Percentiles rank a stretch among this genome's conserved stretches.
Conservation (phyloP, 2,888 invertebrate species). For the Leptinotarsa rubiginosa region DNA sequence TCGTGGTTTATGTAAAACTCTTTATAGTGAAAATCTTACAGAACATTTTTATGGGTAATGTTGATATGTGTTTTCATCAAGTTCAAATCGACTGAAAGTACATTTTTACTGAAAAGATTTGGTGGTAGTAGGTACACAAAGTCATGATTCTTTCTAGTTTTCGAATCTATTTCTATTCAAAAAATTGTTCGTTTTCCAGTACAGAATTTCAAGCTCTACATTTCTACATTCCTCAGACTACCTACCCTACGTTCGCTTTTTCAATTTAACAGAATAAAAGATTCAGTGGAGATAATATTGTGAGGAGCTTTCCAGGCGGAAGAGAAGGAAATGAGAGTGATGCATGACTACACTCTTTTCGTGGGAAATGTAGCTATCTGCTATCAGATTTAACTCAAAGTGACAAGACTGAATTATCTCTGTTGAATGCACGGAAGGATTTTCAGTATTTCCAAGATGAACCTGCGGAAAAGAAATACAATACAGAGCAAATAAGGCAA, state of each 20-base stretch:
- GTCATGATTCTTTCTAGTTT: too few species aligned
- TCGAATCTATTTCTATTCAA: too few species aligned
- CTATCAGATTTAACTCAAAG: conserved; percentile 18
- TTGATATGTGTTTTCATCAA: too few species aligned
- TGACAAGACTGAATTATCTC: conserved; percentile 21
- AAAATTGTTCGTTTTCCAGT: background rate
- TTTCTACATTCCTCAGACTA: background rate
- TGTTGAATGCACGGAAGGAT: background rate
- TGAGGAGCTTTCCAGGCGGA: conserved; percentile 14
- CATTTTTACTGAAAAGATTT: too few species aligned
- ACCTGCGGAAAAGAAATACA: background rate
- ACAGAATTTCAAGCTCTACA: background rate
- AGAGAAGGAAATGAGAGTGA: conserved; percentile 21
- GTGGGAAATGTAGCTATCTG: conserved; percentile 17
- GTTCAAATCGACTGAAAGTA: too few species aligned
- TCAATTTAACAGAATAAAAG: conserved; percentile 21
- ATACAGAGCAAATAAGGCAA: background rate
- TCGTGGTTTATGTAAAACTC: too few species aligned
- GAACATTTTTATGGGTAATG: too few species aligned
- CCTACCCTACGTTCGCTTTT: conserved; percentile 14
- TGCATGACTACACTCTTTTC: conserved; percentile 20
- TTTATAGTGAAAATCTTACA: too few species aligned
- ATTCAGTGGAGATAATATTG: conserved; percentile 18
- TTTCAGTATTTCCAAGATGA: background rate
- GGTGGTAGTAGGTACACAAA: too few species aligned